These are phyloP conservation scores for Ennomos fuscantarius DNA, from an alignment of 2,888 invertebrate species.

Conservation along the genomic window DNA sequence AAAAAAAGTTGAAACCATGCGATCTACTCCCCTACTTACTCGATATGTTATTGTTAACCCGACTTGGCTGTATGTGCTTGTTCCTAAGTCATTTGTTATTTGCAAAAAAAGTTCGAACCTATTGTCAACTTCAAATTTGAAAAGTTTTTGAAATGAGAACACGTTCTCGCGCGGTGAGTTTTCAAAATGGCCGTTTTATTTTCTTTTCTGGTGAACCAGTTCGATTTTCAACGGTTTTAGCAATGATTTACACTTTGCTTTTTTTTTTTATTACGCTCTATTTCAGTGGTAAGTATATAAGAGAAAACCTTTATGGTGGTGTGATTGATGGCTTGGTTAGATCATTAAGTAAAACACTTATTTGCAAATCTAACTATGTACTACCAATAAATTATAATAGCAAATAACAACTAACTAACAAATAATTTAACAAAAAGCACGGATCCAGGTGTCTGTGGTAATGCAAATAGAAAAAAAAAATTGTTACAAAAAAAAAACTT, in stretches of 20 bases:
- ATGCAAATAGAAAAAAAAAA: too few relatives aligned
- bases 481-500: too few relatives aligned
- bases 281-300: background rate
- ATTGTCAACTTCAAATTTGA: constrained; percentile 45
- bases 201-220: constrained; percentile 50
- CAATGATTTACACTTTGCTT: constrained; percentile 15
- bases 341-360: too few relatives aligned
- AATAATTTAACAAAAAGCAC: too few relatives aligned
- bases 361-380: too few relatives aligned
- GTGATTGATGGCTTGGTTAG: too few relatives aligned
- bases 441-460: too few relatives aligned
- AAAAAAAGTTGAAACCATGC: constrained; percentile 26
- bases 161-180: constrained; percentile 55
- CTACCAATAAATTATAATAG: too few relatives aligned
- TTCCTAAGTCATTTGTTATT: constrained; percentile 61
- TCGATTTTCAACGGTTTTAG: constrained; percentile 52
- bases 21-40: constrained; percentile 45
- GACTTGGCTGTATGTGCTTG: constrained; percentile 51
- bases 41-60: constrained; percentile 51
- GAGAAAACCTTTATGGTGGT: too few relatives aligned
- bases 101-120: constrained; percentile 55
- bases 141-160: constrained; percentile 57
- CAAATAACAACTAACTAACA: too few relatives aligned
- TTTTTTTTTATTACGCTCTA: background rate
- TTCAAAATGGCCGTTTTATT: constrained; percentile 52